phyloP scores from a whole-genome alignment of 2,888 invertebrate genomes.

The Microdon myrmicae region DNA sequence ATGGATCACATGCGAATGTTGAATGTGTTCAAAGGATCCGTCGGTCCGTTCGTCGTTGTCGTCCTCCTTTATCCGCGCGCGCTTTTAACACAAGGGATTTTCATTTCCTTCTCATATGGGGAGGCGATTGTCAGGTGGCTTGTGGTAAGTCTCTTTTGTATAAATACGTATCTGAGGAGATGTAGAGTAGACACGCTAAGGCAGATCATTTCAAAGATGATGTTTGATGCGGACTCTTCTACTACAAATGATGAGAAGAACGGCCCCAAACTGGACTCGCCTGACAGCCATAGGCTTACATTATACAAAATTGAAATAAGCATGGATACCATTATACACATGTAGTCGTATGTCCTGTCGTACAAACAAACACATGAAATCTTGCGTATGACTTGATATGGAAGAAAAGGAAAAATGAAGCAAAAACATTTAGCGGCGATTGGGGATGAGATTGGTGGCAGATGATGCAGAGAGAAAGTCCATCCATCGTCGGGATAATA shows the following conservation, averaged over 20 bases:
- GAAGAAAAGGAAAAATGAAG: slow-evolving; percentile 16
- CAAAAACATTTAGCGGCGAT: slow-evolving; percentile 8
- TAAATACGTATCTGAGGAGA: no score
- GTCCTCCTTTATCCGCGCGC: slow-evolving; percentile 47
- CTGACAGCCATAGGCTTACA: slow-evolving; percentile 25
- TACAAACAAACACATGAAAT: slow-evolving; percentile 10
- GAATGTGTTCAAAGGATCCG: slow-evolving; percentile 43
- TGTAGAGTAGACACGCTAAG: background rate
- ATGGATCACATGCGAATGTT: slow-evolving; percentile 50
- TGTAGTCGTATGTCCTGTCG: background rate
- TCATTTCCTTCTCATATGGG: slow-evolving; percentile 38
- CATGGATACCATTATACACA: slow-evolving; percentile 6
- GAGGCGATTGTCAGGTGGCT: slow-evolving; percentile 32
- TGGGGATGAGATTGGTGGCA: background rate
- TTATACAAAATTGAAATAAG: slow-evolving; percentile 45
- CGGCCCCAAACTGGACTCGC: slow-evolving; percentile 40
- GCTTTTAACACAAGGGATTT: slow-evolving; percentile 30
- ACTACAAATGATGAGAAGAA: slow-evolving; percentile 35
- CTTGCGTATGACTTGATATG: background rate
- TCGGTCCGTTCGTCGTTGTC: slow-evolving; percentile 39
- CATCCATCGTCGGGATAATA: slow-evolving; percentile 52
- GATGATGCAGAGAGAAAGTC: slow-evolving; percentile 48
- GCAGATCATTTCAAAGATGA: slow-evolving; percentile 38
- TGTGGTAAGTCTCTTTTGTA: no score
- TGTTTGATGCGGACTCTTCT: slow-evolving; percentile 38